Base-by-base conservation (phyloP, 2,888 invertebrate genomes). In the Philaethria dido region DNA sequence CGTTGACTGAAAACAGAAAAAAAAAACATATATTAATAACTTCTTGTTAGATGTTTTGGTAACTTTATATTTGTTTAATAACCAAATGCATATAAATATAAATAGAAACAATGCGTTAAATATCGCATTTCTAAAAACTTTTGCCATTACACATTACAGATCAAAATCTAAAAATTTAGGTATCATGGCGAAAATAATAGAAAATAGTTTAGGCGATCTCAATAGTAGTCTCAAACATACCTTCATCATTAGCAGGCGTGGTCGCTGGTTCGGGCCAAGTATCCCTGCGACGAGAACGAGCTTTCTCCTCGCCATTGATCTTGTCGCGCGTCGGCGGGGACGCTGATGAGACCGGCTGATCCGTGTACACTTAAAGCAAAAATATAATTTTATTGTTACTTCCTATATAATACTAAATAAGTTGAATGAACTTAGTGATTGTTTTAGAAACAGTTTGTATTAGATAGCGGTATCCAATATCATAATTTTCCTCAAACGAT, bases 291-390 rank as follows among this genome's bases (percentile, higher is more conserved):
- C 94, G 84, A 1, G 90, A 93, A 65, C 94, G 89, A 65, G 95
- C 95, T 87, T 96, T 96, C 86, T 95, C 96, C 76, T 96, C 96
- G 42, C 95, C 95, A 77, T 95, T 94, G 77, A 96, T 94, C 92
- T 96, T 96, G 87, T 96, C 96, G 71, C 96, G 90, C 22, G 96
- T 96, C 52, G 96, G 96, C 55, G 96, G 96, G 3, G 96, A 96
- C 44, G 96, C 96, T 69, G 96, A 96, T 68, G 95, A 96, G 52
- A 95, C 94, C 22, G 95, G 95, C 82, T 95, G 95, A 82, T 95
- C 95, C 22, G 93, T 94, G 85, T 95, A 95, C 72, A 94, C 93
- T 94, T 85, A 86, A 87, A 66, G 75, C 76, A 25, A 63, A 55
- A 2, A 18, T 11, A 29, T 29, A 47, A 22, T 1, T 8, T 48